A percentile compares a stretch with the other conserved stretches of the same genome.
Conservation (phyloP, 1,140 invertebrate genomes). For the Bombus turneri region DNA sequence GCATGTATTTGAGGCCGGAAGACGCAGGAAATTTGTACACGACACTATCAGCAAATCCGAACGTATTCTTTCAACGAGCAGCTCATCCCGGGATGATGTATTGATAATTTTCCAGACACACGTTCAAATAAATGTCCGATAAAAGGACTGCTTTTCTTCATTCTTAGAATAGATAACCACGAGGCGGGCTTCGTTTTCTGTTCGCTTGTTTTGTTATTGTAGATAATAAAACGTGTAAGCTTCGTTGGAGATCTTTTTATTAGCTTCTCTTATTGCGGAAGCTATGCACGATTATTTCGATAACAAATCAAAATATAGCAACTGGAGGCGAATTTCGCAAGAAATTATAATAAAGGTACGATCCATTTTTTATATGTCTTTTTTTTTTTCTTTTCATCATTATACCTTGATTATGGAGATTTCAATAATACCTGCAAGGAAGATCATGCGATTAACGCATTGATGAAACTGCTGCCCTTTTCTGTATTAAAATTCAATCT, state of each 20-base stretch:
- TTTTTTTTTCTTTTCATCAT: not conserved
- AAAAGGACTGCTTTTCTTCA: slow-evolving; percentile 6
- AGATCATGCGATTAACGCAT: no score
- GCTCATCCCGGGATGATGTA: slow-evolving; percentile 93
- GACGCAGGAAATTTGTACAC: slow-evolving; percentile 90
- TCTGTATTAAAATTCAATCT: not conserved
- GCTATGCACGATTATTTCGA: slow-evolving; percentile 26
- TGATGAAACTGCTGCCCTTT: not conserved
- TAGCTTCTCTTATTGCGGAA: no score
- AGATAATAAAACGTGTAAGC: slow-evolving; percentile 35
- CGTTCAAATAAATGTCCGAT: not conserved
- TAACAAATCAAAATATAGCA: slow-evolving; percentile 32
- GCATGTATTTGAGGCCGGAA: slow-evolving; percentile 88
- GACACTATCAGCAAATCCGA: slow-evolving; percentile 91
- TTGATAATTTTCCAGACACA: slow-evolving; percentile 77
- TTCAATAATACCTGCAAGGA: not conserved
- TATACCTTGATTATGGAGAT: not conserved
- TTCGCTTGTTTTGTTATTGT: slow-evolving; percentile 39
- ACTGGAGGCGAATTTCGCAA: not conserved
- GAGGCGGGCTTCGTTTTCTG: slow-evolving; percentile 22
- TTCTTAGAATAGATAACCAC: slow-evolving; percentile 46
- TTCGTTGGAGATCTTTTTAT: not conserved
- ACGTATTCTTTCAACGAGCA: slow-evolving; percentile 91
- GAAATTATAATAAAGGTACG: slow-evolving; percentile 38
- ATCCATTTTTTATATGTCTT: slow-evolving; percentile 11